Conservation (phyloP, 2,797 vertebrate genomes). For the Sitta carolinensis region DNA sequence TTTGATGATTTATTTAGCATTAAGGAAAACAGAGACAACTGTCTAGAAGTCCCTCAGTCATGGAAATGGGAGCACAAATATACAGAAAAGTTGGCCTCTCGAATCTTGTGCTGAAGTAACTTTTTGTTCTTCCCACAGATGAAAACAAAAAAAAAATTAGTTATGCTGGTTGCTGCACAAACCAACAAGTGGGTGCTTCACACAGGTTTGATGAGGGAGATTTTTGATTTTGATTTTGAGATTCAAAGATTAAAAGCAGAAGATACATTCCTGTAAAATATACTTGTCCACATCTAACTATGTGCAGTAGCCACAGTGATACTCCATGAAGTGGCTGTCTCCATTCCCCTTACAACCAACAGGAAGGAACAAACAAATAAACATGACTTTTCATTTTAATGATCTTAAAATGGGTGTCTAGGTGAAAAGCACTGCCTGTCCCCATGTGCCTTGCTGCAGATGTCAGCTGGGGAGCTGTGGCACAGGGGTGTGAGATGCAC, state of each 20-base stretch:
- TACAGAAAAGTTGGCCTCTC: not conserved
- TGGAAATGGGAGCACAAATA: not conserved
- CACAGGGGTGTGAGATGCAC: not conserved
- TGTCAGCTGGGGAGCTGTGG: not conserved
- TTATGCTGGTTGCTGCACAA: not conserved
- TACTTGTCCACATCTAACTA: not conserved
- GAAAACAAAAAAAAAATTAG: not conserved
- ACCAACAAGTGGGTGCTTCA: not conserved
- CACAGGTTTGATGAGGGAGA: not conserved
- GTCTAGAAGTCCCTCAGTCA: slow-evolving; percentile 36
- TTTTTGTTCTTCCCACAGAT: not conserved
- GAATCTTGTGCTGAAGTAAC: not conserved
- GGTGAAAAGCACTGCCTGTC: not conserved
- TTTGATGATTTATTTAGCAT: slow-evolving; percentile 59
- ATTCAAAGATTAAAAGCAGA: not conserved
- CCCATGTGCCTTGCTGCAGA: not conserved
- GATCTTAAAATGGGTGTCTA: not conserved
- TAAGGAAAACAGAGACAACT: slow-evolving; percentile 54
- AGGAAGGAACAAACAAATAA: not conserved
- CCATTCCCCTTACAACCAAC: not conserved
- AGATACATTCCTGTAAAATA: not conserved
- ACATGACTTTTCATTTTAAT: not conserved
- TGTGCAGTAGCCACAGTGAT: not conserved
- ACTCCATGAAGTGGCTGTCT: not conserved
- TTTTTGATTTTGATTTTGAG: not conserved